Percentiles rank a stretch among this genome's conserved stretches.
phyloP scores from a whole-genome alignment of 2,888 invertebrate species.

The Diadegma fenestrale region DNA sequence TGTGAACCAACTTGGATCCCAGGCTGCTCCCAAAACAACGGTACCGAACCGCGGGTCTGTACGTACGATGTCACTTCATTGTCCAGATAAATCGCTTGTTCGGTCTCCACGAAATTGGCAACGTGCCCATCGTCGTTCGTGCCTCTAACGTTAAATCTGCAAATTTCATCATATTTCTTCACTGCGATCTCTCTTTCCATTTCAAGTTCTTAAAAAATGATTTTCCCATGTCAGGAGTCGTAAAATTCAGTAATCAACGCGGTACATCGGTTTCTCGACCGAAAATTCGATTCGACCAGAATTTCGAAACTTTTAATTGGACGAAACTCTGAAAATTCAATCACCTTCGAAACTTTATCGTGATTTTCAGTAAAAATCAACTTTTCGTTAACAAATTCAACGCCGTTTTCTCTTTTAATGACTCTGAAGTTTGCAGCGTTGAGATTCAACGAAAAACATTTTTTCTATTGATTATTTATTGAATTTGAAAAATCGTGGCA shows the following conservation, averaged over 20 bases:
- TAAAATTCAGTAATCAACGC: not conserved
- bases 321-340: not conserved
- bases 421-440: no score
- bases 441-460: no score
- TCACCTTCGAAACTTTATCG: not conserved
- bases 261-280: not conserved
- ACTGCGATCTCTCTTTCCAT: not conserved
- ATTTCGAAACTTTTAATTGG: not conserved
- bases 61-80: slow-evolving; percentile 95
- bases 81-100: slow-evolving; percentile 97
- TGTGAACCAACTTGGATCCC: slow-evolving; percentile 99
- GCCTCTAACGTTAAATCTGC: slow-evolving; percentile 98
- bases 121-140: slow-evolving; percentile 99
- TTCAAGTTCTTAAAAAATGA: not conserved
- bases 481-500: no score
- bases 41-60: slow-evolving; percentile 98
- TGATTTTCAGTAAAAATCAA: not conserved
- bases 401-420: no score
- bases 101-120: slow-evolving; percentile 99
- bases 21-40: slow-evolving; percentile 99
- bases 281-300: not conserved
- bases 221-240: not conserved
- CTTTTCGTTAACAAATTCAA: no score
- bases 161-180: slow-evolving; percentile 28
- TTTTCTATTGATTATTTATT: no score